A percentile compares a stretch with the other conserved stretches of the same genome.
Conservation (phyloP, 2,113 vertebrate genomes). For the Turdus rufiventris region DNA sequence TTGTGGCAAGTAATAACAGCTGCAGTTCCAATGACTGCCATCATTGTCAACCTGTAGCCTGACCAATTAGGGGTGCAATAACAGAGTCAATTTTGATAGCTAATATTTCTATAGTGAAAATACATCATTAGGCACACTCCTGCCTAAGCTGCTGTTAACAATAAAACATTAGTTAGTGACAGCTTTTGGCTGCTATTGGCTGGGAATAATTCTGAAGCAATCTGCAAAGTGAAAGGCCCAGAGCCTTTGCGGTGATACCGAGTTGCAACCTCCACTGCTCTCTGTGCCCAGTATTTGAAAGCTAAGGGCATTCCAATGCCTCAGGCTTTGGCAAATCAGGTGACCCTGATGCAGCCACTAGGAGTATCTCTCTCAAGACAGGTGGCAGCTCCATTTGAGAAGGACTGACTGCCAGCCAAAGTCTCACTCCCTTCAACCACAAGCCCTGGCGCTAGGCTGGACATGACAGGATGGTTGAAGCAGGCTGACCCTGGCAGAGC, state of each 20-base stretch:
- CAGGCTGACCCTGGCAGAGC: neutral
- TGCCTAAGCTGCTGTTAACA: neutral
- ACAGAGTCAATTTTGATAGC: neutral
- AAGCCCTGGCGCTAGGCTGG: neutral
- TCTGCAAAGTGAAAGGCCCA: neutral
- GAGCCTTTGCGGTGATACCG: neutral
- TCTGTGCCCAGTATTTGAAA: neutral
- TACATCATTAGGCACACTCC: neutral
- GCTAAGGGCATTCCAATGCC: neutral
- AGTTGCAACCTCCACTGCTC: neutral
- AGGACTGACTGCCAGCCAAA: neutral
- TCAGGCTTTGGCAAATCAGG: neutral
- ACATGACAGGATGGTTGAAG: accelerated
- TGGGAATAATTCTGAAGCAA: neutral
- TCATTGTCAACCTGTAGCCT: neutral
- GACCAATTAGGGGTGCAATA: neutral
- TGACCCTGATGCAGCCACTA: neutral
- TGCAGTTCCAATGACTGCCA: neutral
- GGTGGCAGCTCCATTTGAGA: neutral
- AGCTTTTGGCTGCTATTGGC: neutral
- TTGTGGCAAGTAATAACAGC: neutral
- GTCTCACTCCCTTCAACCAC: neutral
- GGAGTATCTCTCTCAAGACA: neutral
- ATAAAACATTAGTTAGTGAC: neutral
- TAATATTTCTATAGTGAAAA: neutral